phyloP scores from a whole-genome alignment of 1,140 invertebrate species.

The Asobara japonica region DNA sequence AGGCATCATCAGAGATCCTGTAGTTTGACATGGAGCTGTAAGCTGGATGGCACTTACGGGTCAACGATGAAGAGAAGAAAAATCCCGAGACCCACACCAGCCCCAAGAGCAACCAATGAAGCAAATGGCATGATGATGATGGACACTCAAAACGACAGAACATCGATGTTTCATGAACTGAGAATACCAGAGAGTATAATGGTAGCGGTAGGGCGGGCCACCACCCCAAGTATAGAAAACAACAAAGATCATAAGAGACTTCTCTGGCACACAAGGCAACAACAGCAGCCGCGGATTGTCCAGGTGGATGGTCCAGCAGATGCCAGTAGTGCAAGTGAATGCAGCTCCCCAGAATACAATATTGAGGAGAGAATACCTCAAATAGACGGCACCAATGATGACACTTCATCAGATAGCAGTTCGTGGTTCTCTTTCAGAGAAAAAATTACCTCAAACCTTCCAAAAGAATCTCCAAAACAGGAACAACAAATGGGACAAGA shows the following conservation, averaged over 20 bases:
- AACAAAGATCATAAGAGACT: conserved; percentile 60
- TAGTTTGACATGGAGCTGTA: conserved; percentile 75
- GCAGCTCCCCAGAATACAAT: conserved; percentile 59
- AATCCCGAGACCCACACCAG: conserved; percentile 58
- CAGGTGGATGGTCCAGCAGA: conserved; percentile 75
- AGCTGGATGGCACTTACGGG: conserved; percentile 71
- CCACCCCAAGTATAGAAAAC: conserved; percentile 56
- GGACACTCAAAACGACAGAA: conserved; percentile 51
- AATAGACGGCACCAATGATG: conserved; percentile 52
- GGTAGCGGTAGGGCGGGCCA: conserved; percentile 59
- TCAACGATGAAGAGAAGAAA: conserved; percentile 76
- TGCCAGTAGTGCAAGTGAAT: conserved; percentile 64
- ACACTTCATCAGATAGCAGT: conserved; percentile 44
- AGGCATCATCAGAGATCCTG: conserved; percentile 72
- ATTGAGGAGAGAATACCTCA: conserved; percentile 56
- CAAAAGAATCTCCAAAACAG: conserved; percentile 64
- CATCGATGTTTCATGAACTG: conserved; percentile 58
- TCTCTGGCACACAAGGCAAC: conserved; percentile 59
- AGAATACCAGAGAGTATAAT: conserved; percentile 65
- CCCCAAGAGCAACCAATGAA: conserved; percentile 45
- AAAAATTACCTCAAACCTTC: conserved; percentile 66
- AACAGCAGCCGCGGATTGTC: conserved; percentile 62
- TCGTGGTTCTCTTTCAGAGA: conserved; percentile 67
- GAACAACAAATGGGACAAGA: background rate
- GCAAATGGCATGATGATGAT: conserved; percentile 54